Base-by-base conservation (phyloP, 1,140 invertebrate species). In the Vanessa tameamea region DNA sequence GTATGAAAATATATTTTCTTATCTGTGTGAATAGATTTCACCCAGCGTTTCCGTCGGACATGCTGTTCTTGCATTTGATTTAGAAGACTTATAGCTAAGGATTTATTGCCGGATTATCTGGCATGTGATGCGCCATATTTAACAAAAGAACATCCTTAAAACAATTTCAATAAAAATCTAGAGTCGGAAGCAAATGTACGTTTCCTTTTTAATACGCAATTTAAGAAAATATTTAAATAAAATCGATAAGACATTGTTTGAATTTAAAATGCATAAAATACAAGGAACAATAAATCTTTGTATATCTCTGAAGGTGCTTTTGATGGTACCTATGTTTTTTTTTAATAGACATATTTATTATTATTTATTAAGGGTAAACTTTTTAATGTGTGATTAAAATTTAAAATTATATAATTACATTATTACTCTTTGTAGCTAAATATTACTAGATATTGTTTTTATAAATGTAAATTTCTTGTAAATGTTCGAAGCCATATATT, bases 161-260 rank as follows among this genome's bases (percentile, higher is more conserved):
- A 53, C n/a, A 16, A 23, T 57, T n/a, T 57, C 53, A 23, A 57
- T 23, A 11, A 43, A 43, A 23, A 26, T 23, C 20, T 15, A 23
- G 9, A 26, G n/a, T 53, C 50, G 50, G 9, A 53, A 16, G 50
- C n/a, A 53, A 53, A 57, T 12, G 16, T 57, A 57, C 20, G 53
- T 23, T 23, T 57, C 53, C 16, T 57, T 23, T 57, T n/a, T 53
- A 53, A 53, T 53, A 53, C 50, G n/a, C 50, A n/a, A n/a, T n/a
- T 11, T 57, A 57, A 15, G 11, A 23, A 23, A 57, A 57, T 57
- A 23, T 57, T 57, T 13, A 57, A 23, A 57, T 57, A 2, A 70
- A 83, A 82, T 79, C 77, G 78, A 79, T 81, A 80, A 20, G 64
- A 81, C 80, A 82, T 81, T 77, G 76, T 72, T 75, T 57, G 71